Conservation (phyloP, 23 tunicate genomes). For the Pegea sp. region DNA sequence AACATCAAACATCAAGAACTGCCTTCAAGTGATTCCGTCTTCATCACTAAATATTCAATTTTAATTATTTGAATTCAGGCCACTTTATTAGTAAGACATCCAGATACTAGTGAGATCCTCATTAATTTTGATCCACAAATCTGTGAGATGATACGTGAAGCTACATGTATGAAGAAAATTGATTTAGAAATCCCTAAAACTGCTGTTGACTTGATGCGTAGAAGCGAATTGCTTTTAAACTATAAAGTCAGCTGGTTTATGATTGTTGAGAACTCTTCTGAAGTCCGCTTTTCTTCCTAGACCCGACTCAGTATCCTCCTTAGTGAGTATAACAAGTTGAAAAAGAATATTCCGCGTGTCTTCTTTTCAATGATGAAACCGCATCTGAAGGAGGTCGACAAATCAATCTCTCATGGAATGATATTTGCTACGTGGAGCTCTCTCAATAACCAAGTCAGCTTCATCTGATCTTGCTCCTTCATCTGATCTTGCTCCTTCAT, state of each 20-base stretch:
- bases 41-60: background rate
- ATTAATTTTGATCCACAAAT: conserved; percentile 91
- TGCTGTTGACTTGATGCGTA: conserved; percentile 34
- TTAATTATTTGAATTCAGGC: conserved; percentile 14
- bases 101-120: conserved; percentile 64
- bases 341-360: conserved; percentile 56
- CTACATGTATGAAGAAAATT: conserved; percentile 65
- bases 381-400: conserved; percentile 63
- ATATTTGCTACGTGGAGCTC: conserved; percentile 89
- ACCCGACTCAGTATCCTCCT: conserved; percentile 37
- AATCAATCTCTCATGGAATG: conserved; percentile 62
- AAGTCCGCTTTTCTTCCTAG: conserved; percentile 7
- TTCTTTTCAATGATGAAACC: conserved; percentile 67
- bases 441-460: conserved; percentile 59
- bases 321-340: conserved; percentile 43
- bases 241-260: conserved; percentile 20
- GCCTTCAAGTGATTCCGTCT: conserved; percentile 30
- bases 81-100: conserved; percentile 84
- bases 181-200: conserved; percentile 71
- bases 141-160: conserved; percentile 70
- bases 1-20: conserved; percentile 66
- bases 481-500: background rate
- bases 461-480: background rate
- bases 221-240: conserved; percentile 32
- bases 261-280: background rate